A percentile compares a stretch with the other conserved stretches of the same genome.
Conservation (phyloP, 2,888 invertebrate species). For the Trichacis sp. region DNA sequence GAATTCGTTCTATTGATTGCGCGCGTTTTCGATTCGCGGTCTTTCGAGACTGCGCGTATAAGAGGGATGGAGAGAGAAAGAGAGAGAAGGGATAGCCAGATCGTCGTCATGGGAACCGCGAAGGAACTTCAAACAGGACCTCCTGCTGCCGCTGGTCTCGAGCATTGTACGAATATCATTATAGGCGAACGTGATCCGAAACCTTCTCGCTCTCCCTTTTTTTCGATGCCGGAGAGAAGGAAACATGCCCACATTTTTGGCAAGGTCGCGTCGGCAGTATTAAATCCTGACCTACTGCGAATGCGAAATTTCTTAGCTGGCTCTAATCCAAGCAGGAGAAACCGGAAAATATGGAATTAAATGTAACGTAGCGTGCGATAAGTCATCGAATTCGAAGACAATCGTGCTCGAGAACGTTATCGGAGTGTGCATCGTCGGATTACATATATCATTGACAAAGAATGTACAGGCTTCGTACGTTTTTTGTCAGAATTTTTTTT, state of each 20-base stretch:
- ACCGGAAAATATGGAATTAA: neutral
- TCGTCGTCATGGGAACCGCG: slow-evolving; percentile 59
- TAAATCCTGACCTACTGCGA: slow-evolving; percentile 10
- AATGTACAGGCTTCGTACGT: too few relatives aligned
- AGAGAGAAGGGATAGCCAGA: slow-evolving; percentile 19
- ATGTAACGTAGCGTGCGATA: too few relatives aligned
- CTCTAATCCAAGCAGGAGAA: slow-evolving; percentile 17
- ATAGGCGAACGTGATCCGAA: slow-evolving; percentile 1
- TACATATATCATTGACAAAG: too few relatives aligned
- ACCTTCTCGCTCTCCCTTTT: slow-evolving; percentile 9
- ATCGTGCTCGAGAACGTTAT: too few relatives aligned
- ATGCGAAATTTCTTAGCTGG: slow-evolving; percentile 5
- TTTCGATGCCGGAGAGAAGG: neutral
- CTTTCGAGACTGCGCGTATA: slow-evolving; percentile 7
- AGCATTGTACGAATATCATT: slow-evolving; percentile 30
- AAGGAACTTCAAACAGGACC: slow-evolving; percentile 56
- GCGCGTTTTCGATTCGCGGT: neutral
- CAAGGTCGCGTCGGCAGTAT: neutral
- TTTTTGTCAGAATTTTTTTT: too few relatives aligned
- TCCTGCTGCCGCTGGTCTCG: slow-evolving; percentile 47
- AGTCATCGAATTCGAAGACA: too few relatives aligned
- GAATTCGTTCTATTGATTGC: neutral
- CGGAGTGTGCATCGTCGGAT: too few relatives aligned
- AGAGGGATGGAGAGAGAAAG: slow-evolving; percentile 12
- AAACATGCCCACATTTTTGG: slow-evolving; percentile 11